These are phyloP conservation scores for Tenualosa ilisha DNA, from an alignment of 2,797 vertebrate species.

Conservation along the genomic window DNA sequence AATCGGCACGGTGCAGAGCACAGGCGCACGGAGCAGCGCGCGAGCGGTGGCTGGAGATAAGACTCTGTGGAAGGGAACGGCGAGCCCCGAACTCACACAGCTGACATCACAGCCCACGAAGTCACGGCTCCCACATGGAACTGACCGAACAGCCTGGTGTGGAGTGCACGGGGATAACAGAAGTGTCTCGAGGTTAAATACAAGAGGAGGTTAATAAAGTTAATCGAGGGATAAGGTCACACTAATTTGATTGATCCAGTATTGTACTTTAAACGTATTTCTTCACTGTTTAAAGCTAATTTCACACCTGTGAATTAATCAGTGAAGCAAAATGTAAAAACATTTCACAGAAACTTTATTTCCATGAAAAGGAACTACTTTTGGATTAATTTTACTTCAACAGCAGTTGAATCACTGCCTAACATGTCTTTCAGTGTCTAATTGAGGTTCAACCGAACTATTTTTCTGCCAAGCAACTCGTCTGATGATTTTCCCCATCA, in stretches of 20 bases:
- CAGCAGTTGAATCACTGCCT: background rate
- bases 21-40: conserved; percentile 63
- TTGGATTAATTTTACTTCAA: background rate
- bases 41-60: conserved; percentile 67
- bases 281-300: background rate
- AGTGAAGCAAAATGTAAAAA: background rate
- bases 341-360: background rate
- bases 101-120: conserved; percentile 1
- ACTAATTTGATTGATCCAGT: background rate
- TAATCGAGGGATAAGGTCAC: background rate
- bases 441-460: background rate
- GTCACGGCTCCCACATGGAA: background rate
- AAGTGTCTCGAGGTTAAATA: background rate
- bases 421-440: background rate
- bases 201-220: background rate
- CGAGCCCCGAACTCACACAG: conserved; percentile 43
- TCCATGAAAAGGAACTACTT: background rate
- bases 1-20: conserved; percentile 74
- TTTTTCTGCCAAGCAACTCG: background rate
- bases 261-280: background rate
- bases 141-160: background rate
- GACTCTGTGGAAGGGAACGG: conserved; percentile 65
- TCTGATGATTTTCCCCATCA: background rate
- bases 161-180: conserved; percentile 12
- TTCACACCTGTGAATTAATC: background rate